Evolutionary conservation across 2,797 vertebrate genomes (phyloP), one percentile per base, ranked within the genome.

Genomic region (Bradypus variegatus): DNA sequence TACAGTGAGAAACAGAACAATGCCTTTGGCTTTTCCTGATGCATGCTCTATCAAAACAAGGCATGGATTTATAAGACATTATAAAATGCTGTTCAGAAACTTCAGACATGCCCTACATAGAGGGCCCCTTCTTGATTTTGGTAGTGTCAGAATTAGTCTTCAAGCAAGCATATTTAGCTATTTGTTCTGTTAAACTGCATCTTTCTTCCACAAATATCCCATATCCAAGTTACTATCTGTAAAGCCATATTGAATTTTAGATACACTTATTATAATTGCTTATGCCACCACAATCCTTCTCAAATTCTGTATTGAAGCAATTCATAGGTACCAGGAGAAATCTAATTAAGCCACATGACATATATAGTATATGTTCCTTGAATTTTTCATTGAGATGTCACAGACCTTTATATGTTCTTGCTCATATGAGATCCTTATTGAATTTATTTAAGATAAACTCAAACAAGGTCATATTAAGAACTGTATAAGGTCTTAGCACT

Each of bases 1-100:
- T 16, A 89, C 55, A 78, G 92, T 94, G 91, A 84, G 83, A 96
- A 93, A 96, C 94, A 91, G 95, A 96, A 97, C 89, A 94, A 91
- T 90, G 80, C 89, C 90, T 92, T 55, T 80, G 3, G 18, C 36
- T 96, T 95, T 95, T 62, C 25, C 60, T 65, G 19, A 1, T 9
- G 5, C 88, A 12, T 86, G 18, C 69, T 86, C 77, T 90, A 9
- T 80, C 83, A 86, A 94, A 93, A 85, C 38, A 80, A 80, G 23
- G 62, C 27, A 1, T 69, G 48, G 60, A 38, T 92, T 93, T 89
- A 41, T 78, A 86, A 91, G 45, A 81, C 45, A 75, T 60, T 69
- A 55, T 50, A 88, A 79, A 85, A 53, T 45, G 60, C 16, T 89
- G 31, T 88, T 70, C 85, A 90, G 84, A 85, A 89, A 90, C 83